Evolutionary conservation across 2,888 invertebrate species (phyloP), one percentile per base, ranked within the genome.

Genomic region (Allygus modestus): DNA sequence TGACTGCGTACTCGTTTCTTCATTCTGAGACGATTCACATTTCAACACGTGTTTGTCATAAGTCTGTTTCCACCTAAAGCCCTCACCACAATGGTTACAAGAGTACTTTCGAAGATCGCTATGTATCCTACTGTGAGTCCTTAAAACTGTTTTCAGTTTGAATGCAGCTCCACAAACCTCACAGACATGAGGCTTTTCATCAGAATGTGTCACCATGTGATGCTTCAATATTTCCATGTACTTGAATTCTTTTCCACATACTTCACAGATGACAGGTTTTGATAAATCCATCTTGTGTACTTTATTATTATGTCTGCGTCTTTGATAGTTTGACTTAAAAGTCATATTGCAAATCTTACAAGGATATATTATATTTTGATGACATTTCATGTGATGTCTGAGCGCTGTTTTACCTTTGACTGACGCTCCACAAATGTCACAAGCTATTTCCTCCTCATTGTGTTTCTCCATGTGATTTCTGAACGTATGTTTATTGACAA

Each of bases 61-160:
- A 20, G 81, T 81, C n/a, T 54, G 33, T 37, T 81, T 81, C 81
- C 81, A 81, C 20, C n/a, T 41, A 20, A 75, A 75, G 43, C 26
- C 73, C 73, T 33, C 33, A 1, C 73, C 73, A 23, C 73, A 75
- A 20, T 43, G n/a, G 20, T 12, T 5, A 75, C 73, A 75, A 17
- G 1, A 15, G 23, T 58, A 81, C 41, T 58, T 61, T 0, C 61
- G 5, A 33, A 23, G n/a, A 12, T 31, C 54, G 33, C 61, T 54
- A 41, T 81, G 81, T 17, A 37, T 61, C 26, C 41, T 58, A 11
- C 31, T 58, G 20, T 81, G 81, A 37, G 41, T 54, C 31, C 17
- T 58, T 0, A 81, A 17, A 12, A 23, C 37, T 2, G 20, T 28
- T 9, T 20, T 31, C 1, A 23, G 33, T 54, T 61, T 54, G 31